Percentiles rank a stretch among this genome's conserved stretches.
These are phyloP conservation scores for Leucosticte australis DNA, from an alignment of 2,113 vertebrate genomes.

Conservation along the genomic window DNA sequence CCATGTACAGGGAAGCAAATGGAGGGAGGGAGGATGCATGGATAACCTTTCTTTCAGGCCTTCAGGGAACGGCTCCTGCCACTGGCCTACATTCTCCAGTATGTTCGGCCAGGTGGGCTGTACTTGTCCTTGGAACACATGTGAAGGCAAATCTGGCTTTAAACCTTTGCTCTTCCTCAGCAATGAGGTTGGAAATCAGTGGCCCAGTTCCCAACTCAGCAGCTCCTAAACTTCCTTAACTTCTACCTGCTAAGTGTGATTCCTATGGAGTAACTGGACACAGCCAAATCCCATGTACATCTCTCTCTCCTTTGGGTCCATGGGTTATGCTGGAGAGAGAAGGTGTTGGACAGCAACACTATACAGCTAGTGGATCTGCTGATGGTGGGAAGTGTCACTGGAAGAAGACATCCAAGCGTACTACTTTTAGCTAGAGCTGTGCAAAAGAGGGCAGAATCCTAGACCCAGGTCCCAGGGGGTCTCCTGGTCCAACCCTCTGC, in stretches of 20 bases:
- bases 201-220: not conserved
- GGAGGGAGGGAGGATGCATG: not conserved
- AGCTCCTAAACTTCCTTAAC: not conserved
- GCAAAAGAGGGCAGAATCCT: not conserved
- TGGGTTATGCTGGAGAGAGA: not conserved
- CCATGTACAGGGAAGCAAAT: not conserved
- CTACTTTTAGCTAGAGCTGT: not conserved
- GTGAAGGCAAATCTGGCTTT: not conserved
- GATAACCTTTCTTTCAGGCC: not conserved
- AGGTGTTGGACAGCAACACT: not conserved
- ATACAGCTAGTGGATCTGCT: not conserved
- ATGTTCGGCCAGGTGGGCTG: not conserved
- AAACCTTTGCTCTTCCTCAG: not conserved
- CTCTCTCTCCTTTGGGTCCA: not conserved
- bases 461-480: not conserved
- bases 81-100: not conserved
- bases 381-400: not conserved
- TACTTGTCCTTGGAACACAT: not conserved
- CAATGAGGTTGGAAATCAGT: not conserved
- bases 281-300: not conserved
- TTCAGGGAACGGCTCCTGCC: slow-evolving; percentile 6
- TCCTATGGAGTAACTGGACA: not conserved
- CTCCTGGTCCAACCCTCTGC: not conserved
- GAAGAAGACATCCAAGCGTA: not conserved
- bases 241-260: not conserved